Base-by-base conservation (phyloP, 2,888 invertebrate genomes). In the Neoitamus cyanurus region DNA sequence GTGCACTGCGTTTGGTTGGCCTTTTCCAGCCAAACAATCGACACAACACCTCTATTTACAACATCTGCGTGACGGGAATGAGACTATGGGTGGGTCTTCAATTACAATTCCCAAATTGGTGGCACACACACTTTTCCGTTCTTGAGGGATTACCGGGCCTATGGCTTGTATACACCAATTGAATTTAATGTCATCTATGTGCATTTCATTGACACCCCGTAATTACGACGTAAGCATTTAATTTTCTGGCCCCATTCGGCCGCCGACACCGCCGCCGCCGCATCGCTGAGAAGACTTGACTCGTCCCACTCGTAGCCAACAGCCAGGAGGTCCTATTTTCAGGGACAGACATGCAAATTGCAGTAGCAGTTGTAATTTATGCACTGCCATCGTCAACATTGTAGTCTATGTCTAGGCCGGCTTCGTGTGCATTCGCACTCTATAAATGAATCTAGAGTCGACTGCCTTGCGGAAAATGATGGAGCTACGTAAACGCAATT, bases 201-300 rank as follows among this genome's bases (percentile, higher is more conserved):
- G 48, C 34, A 78, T 78, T 78, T 78, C 78, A 78, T 78, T 78
- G 48, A 48, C 78, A 78, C 78, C 28, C 36, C 15, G 78, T 78
- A 78, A 78, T 78, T 78, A 30, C 78, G 31, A 28, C 31, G 78
- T 78, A 46, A 78, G 78, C 78, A 78, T 78, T 78, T 48, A 78
- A 78, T 73, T 73, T 73, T 34, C 36, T 73, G 36, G 1, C 5
- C 36, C 9, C 7, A 15, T 72, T 31, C 34, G 31, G 9, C n/a
- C n/a, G 31, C 34, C 72, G 20, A 3, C 34, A 7, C n/a, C 48
- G 48, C 48, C n/a, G 15, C 46, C n/a, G n/a, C 13, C 6, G 9
- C 48, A 48, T 7, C n/a, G 7, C 58, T 5, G 25, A 20, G 7
- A 15, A 20, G 9, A 58, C 25, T 6, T 7, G 58, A 9, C 9